Evolutionary conservation across 2,888 invertebrate genomes (phyloP).

Genomic region (Hypomecis punctinalis): DNA sequence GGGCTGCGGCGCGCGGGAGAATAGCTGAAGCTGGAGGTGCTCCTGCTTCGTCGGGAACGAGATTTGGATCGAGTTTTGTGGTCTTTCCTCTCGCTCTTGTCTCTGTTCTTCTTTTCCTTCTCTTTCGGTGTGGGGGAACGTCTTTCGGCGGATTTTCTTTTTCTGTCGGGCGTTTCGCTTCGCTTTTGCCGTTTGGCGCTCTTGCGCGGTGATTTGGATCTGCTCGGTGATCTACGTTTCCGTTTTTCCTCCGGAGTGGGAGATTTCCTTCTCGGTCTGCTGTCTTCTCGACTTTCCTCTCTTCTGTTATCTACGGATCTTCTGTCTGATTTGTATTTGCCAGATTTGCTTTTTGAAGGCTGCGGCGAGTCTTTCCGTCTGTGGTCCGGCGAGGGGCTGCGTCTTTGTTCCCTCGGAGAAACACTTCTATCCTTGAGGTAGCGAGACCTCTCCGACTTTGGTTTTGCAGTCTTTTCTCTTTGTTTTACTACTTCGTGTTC

Average conservation of each 20-base stretch:
- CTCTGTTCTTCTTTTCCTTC: constrained; percentile 52
- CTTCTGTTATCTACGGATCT: constrained; percentile 57
- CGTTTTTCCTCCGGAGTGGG: constrained; percentile 29
- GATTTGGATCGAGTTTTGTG: constrained; percentile 59
- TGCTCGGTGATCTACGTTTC: constrained; percentile 49
- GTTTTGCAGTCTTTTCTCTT: constrained; percentile 54
- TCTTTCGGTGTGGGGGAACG: constrained; percentile 51
- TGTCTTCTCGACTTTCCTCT: constrained; percentile 46
- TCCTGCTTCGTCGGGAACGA: constrained; percentile 71
- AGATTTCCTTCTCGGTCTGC: constrained; percentile 29
- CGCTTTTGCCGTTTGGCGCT: constrained; percentile 59
- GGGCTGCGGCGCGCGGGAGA: constrained; percentile 89
- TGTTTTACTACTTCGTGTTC: constrained; percentile 61
- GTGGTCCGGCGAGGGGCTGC: constrained; percentile 59
- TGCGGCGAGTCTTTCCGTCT: constrained; percentile 59
- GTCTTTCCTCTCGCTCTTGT: constrained; percentile 52
- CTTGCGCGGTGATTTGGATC: constrained; percentile 64
- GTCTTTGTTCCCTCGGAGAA: constrained; percentile 55
- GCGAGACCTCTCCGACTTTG: constrained; percentile 47
- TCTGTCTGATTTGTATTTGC: constrained; percentile 56
- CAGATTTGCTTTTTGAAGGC: constrained; percentile 53
- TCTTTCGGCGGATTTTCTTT: constrained; percentile 49
- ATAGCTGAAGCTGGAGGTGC: constrained; percentile 87
- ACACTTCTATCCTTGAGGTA: constrained; percentile 55
- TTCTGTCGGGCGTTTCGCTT: constrained; percentile 56